Conservation (phyloP, 2,888 invertebrate species). For the Orthosia gothica region DNA sequence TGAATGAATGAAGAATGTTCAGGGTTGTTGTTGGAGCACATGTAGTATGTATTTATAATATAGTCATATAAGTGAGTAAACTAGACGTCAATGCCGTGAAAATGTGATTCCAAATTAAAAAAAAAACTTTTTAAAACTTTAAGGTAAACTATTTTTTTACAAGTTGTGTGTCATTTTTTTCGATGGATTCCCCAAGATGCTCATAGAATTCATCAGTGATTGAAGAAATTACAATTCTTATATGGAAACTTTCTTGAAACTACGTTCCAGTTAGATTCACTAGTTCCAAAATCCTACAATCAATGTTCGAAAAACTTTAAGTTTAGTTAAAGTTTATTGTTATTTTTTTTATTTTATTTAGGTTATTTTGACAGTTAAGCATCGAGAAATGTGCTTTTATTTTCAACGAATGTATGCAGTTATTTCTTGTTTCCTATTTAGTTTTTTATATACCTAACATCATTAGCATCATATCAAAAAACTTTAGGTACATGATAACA, state of each 20-base stretch:
- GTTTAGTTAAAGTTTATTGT: no score
- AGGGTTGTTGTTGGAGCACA: neutral
- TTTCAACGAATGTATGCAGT: neutral
- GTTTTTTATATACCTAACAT: neutral
- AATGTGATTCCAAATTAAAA: neutral
- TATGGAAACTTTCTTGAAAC: neutral
- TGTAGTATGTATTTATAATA: neutral
- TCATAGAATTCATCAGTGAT: neutral
- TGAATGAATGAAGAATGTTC: no score
- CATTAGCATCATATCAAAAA: slow-evolving; percentile 2
- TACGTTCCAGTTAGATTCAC: neutral
- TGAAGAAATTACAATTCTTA: neutral
- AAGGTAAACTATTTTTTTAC: neutral
- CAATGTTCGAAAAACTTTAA: no score
- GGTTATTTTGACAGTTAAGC: neutral
- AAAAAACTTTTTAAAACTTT: neutral
- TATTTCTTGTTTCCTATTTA: neutral
- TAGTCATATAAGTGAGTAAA: neutral
- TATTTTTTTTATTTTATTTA: no score
- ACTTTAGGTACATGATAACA: slow-evolving; percentile 1
- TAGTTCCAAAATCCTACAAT: no score
- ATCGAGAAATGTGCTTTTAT: neutral
- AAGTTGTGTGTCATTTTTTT: neutral
- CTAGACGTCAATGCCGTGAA: neutral
- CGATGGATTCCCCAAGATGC: neutral